Base-by-base conservation (phyloP, 2,888 invertebrate species). In the Dendrolimus pini region DNA sequence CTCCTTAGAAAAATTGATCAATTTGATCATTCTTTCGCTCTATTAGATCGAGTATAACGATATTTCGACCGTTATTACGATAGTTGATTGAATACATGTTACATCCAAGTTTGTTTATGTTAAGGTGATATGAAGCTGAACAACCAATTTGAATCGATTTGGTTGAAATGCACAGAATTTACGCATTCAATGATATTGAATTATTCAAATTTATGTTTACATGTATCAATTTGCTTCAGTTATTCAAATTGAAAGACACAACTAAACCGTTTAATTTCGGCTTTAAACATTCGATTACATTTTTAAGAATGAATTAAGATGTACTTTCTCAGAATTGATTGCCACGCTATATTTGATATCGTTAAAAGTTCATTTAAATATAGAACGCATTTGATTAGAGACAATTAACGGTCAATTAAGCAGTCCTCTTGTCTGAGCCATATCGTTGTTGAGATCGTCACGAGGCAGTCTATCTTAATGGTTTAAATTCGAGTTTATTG, bases 361-460 rank as follows among this genome's bases (percentile, higher is more conserved):
- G 75, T 87, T 85, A 82, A 83, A 82, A 81, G 81, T 85, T 85
- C 81, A 85, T 59, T 87, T 89, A 87, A 86, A 90, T 86, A 85
- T 88, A 87, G 87, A 85, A 89, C 87, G 83, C 86, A 83, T 86
- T 88, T 86, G 87, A 89, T 90, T 89, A 90, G 74, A 85, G 78
- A 73, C 88, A 89, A 89, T 89, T 89, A 89, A 88, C 77, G 78
- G 79, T 77, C 82, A 87, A 89, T 89, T 89, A 87, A 88, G 79
- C 80, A 74, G 79, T 78, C 77, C 82, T 80, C 83, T 82, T 78
- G 80, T 81, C 82, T 80, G 74, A 71, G 73, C 75, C 73, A 74
- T 75, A 77, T 73, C 71, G 78, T 72, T 71, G 75, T 72, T 73
- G 78, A 82, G 85, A 86, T 84, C 85, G 82, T 80, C 80, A 79